These are phyloP conservation scores for Cremastobaeus sp. DNA, from an alignment of 2,888 invertebrate genomes.

Conservation along the genomic window DNA sequence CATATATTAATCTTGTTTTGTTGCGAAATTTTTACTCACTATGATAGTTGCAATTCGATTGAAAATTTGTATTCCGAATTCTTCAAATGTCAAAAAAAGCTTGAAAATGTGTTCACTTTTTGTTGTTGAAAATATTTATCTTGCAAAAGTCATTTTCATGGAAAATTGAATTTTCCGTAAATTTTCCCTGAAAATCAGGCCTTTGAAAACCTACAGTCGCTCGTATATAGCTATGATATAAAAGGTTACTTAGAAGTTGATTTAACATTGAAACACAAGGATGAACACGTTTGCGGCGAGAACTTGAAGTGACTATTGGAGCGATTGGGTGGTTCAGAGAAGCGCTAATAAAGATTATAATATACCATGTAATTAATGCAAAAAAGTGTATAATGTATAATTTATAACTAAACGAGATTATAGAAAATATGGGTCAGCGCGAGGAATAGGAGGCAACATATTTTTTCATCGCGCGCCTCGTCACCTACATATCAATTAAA, in stretches of 20 bases:
- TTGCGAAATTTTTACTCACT: too few relatives aligned
- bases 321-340: conserved; percentile 38
- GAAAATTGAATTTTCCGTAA: conserved; percentile 19
- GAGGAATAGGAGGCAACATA: conserved; percentile 52
- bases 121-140: conserved; percentile 16
- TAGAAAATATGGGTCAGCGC: conserved; percentile 52
- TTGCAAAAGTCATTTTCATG: too few relatives aligned
- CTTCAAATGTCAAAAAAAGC: too few relatives aligned
- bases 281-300: conserved; percentile 36
- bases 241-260: too few relatives aligned
- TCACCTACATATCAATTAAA: conserved; percentile 74
- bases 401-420: conserved; percentile 51
- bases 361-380: conserved; percentile 29
- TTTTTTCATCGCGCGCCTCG: conserved; percentile 62
- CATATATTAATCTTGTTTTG: conserved; percentile 45
- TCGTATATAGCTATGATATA: too few relatives aligned
- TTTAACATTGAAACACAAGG: conserved; percentile 32
- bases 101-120: too few relatives aligned
- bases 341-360: conserved; percentile 29
- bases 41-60: too few relatives aligned
- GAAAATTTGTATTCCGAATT: too few relatives aligned
- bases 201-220: conserved; percentile 56
- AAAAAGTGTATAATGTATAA: conserved; percentile 34
- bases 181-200: conserved; percentile 49
- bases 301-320: conserved; percentile 15